Evolutionary conservation across 2,888 invertebrate genomes (phyloP), one percentile per base, ranked within the genome.

Genomic region (Ormyrus thymus): DNA sequence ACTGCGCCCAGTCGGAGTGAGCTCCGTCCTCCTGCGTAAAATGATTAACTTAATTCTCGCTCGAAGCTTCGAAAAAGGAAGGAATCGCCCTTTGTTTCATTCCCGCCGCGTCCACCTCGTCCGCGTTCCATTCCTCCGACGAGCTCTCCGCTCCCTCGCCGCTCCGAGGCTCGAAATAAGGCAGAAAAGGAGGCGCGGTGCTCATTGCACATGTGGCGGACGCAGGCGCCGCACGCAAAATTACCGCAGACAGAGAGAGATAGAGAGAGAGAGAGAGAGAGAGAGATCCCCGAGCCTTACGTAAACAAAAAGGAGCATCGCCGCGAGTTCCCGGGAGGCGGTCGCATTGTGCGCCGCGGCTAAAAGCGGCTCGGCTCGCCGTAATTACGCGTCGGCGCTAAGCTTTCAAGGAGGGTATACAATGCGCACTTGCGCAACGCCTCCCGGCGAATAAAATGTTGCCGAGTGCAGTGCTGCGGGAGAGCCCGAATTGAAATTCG

Each of bases 171-270:
- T 29, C 29, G 45, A 9, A 10, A 61, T 13, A 6, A 45, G 53
- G 13, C 45, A 0, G 2, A 11, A 4, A 7, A 7, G 29, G 70
- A 50, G 10, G 1, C 6, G 51, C 45, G 53, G 4, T 29, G 29
- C 58, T 58, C 48, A 8, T 6, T 15, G 70, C 70, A 76, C 76
- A 76, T 64, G 64, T 70, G 64, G 58, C 15, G 46, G 51, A 43
- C 58, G 76, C 29, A 29, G 29, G 29, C 48, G 46, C 48, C 11
- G 70, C 58, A 29, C 51, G 59, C 64, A 62, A 76, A 69, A 76
- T 76, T 64, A 70, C 69, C 76, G 64, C 75, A 55, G 65, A 74
- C 3, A 55, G 29, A 29, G 29, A 29, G 29, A 29, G 1, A 29
- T 2, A 29, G 29, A 29, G 65, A 74, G 29, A 55, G 29, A 29